Evolutionary conservation across 23 tunicate genomes (phyloP), one percentile per base, ranked within the genome.

Genomic region (Styela clava): DNA sequence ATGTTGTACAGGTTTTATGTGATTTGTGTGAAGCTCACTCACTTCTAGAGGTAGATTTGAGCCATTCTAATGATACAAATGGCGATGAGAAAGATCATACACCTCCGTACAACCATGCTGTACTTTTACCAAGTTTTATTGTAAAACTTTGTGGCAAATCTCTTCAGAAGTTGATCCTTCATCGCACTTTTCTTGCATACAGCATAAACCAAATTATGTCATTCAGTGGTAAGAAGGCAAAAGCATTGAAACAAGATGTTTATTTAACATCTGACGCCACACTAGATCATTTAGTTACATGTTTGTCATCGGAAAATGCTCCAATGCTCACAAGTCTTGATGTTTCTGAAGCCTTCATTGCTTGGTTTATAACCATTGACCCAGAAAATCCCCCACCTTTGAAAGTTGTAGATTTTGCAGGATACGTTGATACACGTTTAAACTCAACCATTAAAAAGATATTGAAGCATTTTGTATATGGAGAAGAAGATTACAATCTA

Each of bases 31-130:
- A 76, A 52, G 64, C 65, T 24, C 81, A 76, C 65, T 5, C 25
- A 24, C 28, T 76, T 16, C 20, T 56, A 16, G 81, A 76, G 52
- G 22, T 76, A 9, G 65, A 76, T 52, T 56, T 76, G 16, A 76
- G 65, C 24, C 27, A 44, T 56, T 76, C 64, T 9, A 76, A 31
- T 76, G 81, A 76, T 44, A 44, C 26, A 28, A 76, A 76, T 28
- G 81, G 62, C 7, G 81, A 76, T 76, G 52, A 36, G 62, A 36
- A 24, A 28, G 2, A 25, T 33, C 16, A 36, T 64, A 33, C 81
- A 35, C 62, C 81, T 33, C 64, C 81, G 5, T 76, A 44, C 26
- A 76, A 76, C 27, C 81, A 76, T 52, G 52, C 64, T 76, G 33
- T 76, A 21, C 37, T 76, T 24, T 22, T 76, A 21, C 52, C 37